Base-by-base conservation (phyloP, 2,888 invertebrate species). In the Tinea semifulvella region DNA sequence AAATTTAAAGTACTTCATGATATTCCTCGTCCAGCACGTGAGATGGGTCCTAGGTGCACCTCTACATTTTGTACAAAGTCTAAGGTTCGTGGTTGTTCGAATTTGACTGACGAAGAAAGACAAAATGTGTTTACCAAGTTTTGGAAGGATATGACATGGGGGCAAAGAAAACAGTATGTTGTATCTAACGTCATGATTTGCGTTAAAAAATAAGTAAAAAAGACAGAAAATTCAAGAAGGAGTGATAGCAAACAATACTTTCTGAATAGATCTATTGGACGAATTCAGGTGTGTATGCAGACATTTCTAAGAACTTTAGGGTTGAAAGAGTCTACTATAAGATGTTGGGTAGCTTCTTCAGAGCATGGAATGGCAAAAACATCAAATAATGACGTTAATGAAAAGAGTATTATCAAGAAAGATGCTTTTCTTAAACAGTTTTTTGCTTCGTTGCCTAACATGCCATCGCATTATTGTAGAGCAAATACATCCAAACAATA, bases 391-490 rank as follows among this genome's bases (percentile, higher is more conserved):
- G 42, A 35, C 38, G 43, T 40, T 31, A 46, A 28, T 31, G 28
- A 42, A 42, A 17, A 11, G 35, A 19, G 46, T 20, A 46, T 42
- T 38, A 19, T 27, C 40, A 44, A 44, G 17, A 40, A 44, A 44
- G 40, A 44, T 44, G 46, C 36, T 36, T 46, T 46, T 38, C 38
- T 49, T 27, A 45, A 35, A 25, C 14, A 44, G 43, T 52, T 49
- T 49, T 46, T 52, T 13, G 31, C 47, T 17, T 19, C 43, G 25
- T 44, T 55, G 42, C 50, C 49, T 18, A 54, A 56, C 49, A 46
- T 54, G 42, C 51, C 50, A 14, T 53, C 54, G 2, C 56, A 56
- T 44, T 56, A 54, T 45, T 54, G 55, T 46, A 46, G 50, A 43
- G 42, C 45, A 38, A 42, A 46, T 28, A 47, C 48, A 22, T 44